These are phyloP conservation scores for Drosophila elegans DNA, from an alignment of 1,140 invertebrate species.

Conservation along the genomic window DNA sequence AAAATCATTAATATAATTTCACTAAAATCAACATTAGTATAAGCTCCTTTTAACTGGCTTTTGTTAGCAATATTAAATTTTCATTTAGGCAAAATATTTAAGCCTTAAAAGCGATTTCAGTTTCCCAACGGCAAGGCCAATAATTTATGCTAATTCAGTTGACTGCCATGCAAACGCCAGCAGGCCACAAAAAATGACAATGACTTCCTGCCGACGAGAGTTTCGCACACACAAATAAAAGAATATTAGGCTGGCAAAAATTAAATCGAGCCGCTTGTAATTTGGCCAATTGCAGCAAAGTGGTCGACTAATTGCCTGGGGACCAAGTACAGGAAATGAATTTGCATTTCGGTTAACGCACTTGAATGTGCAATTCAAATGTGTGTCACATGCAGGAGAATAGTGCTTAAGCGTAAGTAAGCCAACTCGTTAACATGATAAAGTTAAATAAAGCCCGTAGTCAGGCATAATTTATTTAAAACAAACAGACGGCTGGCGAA, in stretches of 20 bases:
- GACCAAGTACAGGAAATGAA: constrained; percentile 28
- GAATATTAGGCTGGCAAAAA: constrained; percentile 34
- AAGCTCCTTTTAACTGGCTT: not conserved
- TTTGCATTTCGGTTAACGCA: constrained; percentile 54
- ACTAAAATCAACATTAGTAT: not conserved
- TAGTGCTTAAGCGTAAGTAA: not conserved
- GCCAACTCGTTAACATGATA: constrained; percentile 26
- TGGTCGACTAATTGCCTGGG: constrained; percentile 69
- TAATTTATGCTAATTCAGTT: constrained; percentile 66
- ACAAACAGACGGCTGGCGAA: constrained; percentile 41
- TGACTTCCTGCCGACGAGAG: constrained; percentile 48
- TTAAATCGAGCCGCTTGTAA: constrained; percentile 60
- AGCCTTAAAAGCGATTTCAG: constrained; percentile 12
- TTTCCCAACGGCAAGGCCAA: constrained; percentile 14
- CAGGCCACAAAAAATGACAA: constrained; percentile 45
- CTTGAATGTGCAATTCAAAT: constrained; percentile 27
- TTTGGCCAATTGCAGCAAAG: constrained; percentile 70
- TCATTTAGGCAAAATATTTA: constrained; percentile 17
- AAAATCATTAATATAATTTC: not conserved
- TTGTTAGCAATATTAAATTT: constrained; percentile 34
- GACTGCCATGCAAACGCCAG: constrained; percentile 25
- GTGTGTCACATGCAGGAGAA: constrained; percentile 15
- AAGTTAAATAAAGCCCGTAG: constrained; percentile 28
- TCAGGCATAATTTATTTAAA: constrained; percentile 69
- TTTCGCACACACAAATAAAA: constrained; percentile 6